phyloP scores from a whole-genome alignment of 2,888 invertebrate species.

The Phaedon cochleariae region DNA sequence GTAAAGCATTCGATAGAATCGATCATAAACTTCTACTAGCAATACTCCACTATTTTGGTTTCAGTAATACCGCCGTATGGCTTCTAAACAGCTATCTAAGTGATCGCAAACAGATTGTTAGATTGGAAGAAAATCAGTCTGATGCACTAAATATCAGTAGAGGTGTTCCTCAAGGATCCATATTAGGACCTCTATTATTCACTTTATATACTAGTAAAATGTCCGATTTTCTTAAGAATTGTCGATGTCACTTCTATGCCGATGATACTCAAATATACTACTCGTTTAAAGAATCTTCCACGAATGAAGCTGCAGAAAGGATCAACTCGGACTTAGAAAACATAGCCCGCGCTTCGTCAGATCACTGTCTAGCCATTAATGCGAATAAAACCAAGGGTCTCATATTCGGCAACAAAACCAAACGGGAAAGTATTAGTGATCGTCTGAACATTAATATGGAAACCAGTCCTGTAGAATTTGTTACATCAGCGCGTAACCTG shows the following conservation, averaged over 20 bases:
- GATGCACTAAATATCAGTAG: neutral
- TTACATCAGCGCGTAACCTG: neutral
- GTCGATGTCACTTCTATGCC: slow-evolving; percentile 3
- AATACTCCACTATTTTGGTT: neutral
- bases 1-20: neutral
- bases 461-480: neutral
- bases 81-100: neutral
- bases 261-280: slow-evolving; percentile 1
- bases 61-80: neutral
- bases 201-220: neutral
- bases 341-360: neutral
- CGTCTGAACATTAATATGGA: neutral
- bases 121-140: neutral
- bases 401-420: neutral
- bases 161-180: neutral
- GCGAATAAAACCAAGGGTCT: neutral
- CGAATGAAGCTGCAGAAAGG: neutral
- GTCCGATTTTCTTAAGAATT: neutral
- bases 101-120: too few relatives aligned
- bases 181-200: neutral
- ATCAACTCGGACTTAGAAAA: neutral
- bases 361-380: neutral
- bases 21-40: neutral
- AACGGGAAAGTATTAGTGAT: neutral
- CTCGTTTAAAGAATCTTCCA: slow-evolving; percentile 2